Percentiles rank a stretch among this genome's conserved stretches.
phyloP scores from a whole-genome alignment of 2,888 invertebrate genomes.

The Oscheius sp. region DNA sequence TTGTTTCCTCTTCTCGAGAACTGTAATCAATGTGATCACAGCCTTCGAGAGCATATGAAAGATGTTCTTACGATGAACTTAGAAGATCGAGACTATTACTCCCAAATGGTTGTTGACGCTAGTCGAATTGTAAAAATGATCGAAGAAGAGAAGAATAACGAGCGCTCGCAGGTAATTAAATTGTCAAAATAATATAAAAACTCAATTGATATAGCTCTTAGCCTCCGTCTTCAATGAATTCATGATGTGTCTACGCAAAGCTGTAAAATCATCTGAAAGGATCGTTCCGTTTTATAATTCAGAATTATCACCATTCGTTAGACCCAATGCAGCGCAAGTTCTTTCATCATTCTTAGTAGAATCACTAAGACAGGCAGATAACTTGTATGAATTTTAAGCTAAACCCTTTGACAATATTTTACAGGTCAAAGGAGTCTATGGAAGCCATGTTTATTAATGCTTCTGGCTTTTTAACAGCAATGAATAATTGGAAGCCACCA shows the following conservation, averaged over 20 bases:
- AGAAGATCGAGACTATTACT: background rate
- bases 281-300: background rate
- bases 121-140: background rate
- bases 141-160: no score
- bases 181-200: background rate
- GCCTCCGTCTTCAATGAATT: background rate
- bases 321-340: background rate
- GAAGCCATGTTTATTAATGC: no score
- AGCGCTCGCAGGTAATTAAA: no score
- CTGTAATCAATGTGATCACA: conserved; percentile 9
- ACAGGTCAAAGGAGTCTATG: background rate
- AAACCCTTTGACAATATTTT: no score
- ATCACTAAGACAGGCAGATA: background rate
- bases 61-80: background rate
- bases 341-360: background rate
- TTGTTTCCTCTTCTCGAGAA: background rate
- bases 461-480: background rate
- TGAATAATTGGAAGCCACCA: conserved; percentile 4
- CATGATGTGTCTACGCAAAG: background rate
- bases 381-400: no score
- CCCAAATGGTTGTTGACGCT: conserved; percentile 11
- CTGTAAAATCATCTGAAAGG: background rate
- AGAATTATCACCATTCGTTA: background rate
- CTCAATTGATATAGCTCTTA: background rate
- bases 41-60: conserved; percentile 5